Evolutionary conservation across 2,797 vertebrate species (phyloP).

Genomic region (Crypturellus tataupa): DNA sequence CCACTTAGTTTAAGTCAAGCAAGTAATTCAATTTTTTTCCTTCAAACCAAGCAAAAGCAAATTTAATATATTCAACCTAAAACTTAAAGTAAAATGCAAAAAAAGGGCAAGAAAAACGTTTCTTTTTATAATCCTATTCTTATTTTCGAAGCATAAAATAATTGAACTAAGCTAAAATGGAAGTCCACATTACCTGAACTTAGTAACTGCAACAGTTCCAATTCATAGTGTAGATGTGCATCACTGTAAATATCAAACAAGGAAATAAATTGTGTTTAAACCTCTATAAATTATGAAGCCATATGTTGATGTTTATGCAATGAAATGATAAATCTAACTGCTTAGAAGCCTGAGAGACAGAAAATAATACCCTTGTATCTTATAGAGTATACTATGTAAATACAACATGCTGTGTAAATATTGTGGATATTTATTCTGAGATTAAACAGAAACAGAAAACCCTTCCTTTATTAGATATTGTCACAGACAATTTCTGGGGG

Average conservation of each 20-base stretch:
- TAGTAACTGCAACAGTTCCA: not conserved
- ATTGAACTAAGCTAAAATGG: not conserved
- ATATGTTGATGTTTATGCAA: not conserved
- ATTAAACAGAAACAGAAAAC: not conserved
- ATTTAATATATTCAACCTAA: not conserved
- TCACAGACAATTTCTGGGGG: not conserved
- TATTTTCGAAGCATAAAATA: slow-evolving; percentile 15
- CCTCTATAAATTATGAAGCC: slow-evolving; percentile 7
- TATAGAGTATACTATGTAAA: not conserved
- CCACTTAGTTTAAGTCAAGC: not conserved
- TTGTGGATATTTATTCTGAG: not conserved
- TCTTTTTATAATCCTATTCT: not conserved
- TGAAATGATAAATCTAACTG: not conserved
- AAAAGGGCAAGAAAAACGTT: not conserved
- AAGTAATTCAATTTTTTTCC: not conserved
- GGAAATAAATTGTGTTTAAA: not conserved
- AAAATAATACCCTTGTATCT: not conserved
- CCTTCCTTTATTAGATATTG: not conserved
- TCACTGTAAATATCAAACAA: not conserved
- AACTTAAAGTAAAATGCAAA: not conserved
- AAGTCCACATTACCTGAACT: not conserved
- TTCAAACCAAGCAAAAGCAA: not conserved
- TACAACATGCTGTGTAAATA: not conserved
- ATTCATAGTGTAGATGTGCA: not conserved
- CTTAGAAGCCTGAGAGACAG: not conserved